A percentile compares a stretch with the other conserved stretches of the same genome.
phyloP scores from a whole-genome alignment of 2,113 vertebrate genomes.

The Nibea albiflora region DNA sequence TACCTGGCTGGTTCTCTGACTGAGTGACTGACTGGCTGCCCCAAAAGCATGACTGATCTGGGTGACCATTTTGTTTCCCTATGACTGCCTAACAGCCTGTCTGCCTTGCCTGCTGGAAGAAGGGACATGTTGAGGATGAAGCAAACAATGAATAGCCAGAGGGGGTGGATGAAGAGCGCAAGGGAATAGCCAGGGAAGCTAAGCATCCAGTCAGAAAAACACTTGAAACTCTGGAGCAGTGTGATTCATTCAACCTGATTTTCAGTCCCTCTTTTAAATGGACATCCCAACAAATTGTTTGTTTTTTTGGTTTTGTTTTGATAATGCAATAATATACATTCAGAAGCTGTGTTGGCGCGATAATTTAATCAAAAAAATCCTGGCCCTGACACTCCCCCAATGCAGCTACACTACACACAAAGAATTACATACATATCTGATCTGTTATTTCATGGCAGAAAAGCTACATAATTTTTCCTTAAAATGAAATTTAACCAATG shows the following conservation, averaged over 20 bases:
- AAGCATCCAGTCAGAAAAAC: slow-evolving; percentile 26
- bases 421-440: too few species aligned
- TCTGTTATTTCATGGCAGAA: too few species aligned
- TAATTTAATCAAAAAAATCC: background rate
- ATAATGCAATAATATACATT: slow-evolving; percentile 11
- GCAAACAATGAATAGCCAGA: slow-evolving; percentile 15
- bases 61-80: slow-evolving; percentile 42
- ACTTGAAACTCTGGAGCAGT: slow-evolving; percentile 12
- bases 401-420: too few species aligned
- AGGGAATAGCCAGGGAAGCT: slow-evolving; percentile 10
- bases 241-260: slow-evolving; percentile 10
- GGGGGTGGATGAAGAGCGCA: slow-evolving; percentile 13
- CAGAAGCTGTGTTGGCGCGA: background rate
- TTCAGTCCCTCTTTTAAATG: slow-evolving; percentile 2
- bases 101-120: slow-evolving; percentile 32
- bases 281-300: background rate
- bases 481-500: too few species aligned
- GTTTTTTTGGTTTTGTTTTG: background rate
- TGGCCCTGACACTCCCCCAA: too few species aligned
- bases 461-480: too few species aligned
- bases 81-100: slow-evolving; percentile 37
- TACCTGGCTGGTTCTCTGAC: slow-evolving; percentile 49
- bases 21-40: slow-evolving; percentile 24
- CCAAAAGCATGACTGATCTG: slow-evolving; percentile 31
- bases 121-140: slow-evolving; percentile 15